A percentile compares a stretch with the other conserved stretches of the same genome.
Conservation (phyloP, 2,797 vertebrate genomes). For the Chlorospingus flavigularis region DNA sequence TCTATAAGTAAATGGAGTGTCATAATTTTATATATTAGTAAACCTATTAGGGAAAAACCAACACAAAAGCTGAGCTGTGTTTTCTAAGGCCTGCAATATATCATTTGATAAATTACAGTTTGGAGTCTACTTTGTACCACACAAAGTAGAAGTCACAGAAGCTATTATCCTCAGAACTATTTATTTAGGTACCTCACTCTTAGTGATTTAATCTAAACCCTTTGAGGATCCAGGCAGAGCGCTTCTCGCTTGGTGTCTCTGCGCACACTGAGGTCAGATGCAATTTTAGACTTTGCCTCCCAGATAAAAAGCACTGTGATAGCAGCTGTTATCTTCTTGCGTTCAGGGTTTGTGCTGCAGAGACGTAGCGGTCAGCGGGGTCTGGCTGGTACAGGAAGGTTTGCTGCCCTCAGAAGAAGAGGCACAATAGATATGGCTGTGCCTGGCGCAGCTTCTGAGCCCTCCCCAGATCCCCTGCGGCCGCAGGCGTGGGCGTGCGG, state of each 20-base stretch:
- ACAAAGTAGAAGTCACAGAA: neutral
- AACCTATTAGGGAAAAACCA: neutral
- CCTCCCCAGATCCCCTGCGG: neutral
- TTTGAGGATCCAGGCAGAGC: neutral
- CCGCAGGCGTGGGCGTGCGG: rapidly evolving
- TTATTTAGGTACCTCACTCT: neutral
- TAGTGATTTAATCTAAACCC: neutral
- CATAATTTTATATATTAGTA: neutral
- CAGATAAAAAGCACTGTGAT: neutral
- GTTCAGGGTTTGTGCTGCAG: neutral
- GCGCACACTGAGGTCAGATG: neutral
- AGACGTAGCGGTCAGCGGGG: neutral
- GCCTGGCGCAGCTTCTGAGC: neutral
- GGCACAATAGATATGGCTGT: neutral
- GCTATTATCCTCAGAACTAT: neutral
- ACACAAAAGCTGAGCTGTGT: neutral
- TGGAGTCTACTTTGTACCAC: neutral
- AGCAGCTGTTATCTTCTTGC: neutral
- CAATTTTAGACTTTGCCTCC: constrained; percentile 16
- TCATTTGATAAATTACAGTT: constrained; percentile 3
- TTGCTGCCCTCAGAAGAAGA: neutral
- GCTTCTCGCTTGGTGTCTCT: neutral
- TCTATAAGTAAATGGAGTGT: neutral
- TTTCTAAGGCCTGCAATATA: neutral
- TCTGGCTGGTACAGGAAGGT: neutral